Base-by-base conservation (phyloP, 2,888 invertebrate species). In the Perithous albicinctus region DNA sequence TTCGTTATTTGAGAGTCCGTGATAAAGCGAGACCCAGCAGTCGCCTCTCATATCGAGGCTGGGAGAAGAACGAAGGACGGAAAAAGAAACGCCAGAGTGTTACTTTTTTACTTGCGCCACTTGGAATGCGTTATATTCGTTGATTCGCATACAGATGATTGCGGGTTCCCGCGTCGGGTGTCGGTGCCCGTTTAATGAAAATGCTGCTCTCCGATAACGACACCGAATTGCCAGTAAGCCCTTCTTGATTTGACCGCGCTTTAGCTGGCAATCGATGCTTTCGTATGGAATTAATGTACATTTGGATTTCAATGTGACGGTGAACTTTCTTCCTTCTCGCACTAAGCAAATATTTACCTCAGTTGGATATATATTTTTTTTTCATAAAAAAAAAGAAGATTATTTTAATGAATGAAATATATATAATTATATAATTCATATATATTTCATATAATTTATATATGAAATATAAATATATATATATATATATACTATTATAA, bases 91-190 rank as follows among this genome's bases (percentile, higher is more conserved):
- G 48, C 15, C 23, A 32, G n/a, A 59, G 48, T 46, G 2, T 8
- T 20, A 38, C 38, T 48, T n/a, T n/a, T n/a, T n/a, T 18, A 20
- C 20, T 48, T 8, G 48, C 48, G 48, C n/a, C n/a, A 48, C 48
- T 48, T 8, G 48, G 64, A 56, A 67, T 43, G 41, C 61, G 46
- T 35, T 8, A 78, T 46, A 66, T 70, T 76, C 72, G 78, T 77
- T 54, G 77, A 86, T 86, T 84, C 84, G 86, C 81, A 86, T 87
- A 81, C 86, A 82, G 86, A 87, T 78, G 84, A 84, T 67, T 73
- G 73, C 61, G 78, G 79, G 69, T 79, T 72, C 80, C 75, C 63
- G 51, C 8, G 18, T 29, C 41, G 70, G 12, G 32, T 32, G 70
- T 80, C 82, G 64, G 54, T 77, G 79, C 73, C 72, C 69, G 35